These are phyloP conservation scores for Pachycephus smyrnensis DNA, from an alignment of 2,888 invertebrate genomes.

Conservation along the genomic window DNA sequence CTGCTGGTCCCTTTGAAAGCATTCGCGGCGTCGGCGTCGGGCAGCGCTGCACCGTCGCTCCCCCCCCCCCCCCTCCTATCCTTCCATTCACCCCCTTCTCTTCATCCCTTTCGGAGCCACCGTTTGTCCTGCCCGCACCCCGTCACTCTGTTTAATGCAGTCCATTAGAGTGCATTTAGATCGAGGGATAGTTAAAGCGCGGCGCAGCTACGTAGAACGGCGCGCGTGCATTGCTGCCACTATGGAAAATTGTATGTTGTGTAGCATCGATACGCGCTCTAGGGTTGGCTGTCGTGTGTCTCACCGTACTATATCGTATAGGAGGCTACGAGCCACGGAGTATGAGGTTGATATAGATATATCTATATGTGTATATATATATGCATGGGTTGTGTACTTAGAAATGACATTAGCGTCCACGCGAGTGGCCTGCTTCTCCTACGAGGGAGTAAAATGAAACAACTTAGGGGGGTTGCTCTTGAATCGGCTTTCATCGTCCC, in stretches of 20 bases:
- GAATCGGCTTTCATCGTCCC: background rate
- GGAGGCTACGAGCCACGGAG: background rate
- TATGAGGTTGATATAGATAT: background rate
- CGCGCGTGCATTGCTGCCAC: slow-evolving; percentile 37
- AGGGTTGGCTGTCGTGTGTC: background rate
- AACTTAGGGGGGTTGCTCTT: background rate
- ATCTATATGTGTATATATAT: background rate
- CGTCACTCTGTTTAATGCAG: slow-evolving; percentile 65
- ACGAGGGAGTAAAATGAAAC: background rate
- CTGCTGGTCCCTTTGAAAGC: slow-evolving; percentile 38
- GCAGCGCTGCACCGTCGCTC: slow-evolving; percentile 23
- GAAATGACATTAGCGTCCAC: slow-evolving; percentile 48
- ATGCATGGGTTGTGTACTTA: slow-evolving; percentile 39
- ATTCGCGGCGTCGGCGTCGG: slow-evolving; percentile 35
- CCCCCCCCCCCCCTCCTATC: slow-evolving; percentile 22
- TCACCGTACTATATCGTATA: background rate
- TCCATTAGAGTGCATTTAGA: slow-evolving; percentile 68
- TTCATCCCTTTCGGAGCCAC: slow-evolving; percentile 29
- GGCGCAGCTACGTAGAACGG: slow-evolving; percentile 47
- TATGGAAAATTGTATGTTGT: slow-evolving; percentile 55
- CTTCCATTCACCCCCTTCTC: slow-evolving; percentile 32
- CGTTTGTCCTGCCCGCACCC: slow-evolving; percentile 31
- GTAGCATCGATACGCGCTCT: slow-evolving; percentile 18
- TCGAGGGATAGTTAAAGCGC: slow-evolving; percentile 66
- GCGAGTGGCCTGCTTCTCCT: background rate